Evolutionary conservation across 2,797 vertebrate species (phyloP).

Genomic region (Chelidonichthys spinosus): DNA sequence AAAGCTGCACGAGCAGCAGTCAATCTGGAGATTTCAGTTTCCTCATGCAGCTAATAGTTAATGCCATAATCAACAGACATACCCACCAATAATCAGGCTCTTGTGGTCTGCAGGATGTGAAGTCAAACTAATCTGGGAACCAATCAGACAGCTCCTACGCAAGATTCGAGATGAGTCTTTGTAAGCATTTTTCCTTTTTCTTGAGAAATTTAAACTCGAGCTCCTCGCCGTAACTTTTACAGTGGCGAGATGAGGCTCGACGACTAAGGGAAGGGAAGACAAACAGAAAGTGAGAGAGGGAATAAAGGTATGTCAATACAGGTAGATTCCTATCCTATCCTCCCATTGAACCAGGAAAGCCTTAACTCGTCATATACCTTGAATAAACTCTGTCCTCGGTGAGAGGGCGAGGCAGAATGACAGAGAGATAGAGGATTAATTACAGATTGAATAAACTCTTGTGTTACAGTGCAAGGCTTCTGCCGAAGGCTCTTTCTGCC

Average conservation of each 20-base stretch:
- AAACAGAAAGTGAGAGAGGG: conserved; percentile 33
- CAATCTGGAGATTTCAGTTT: conserved; percentile 21
- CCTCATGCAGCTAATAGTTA: neutral
- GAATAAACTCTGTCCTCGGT: conserved; percentile 68
- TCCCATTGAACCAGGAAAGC: conserved; percentile 88
- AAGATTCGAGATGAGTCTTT: neutral
- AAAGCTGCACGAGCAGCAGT: conserved; percentile 6
- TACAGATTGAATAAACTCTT: conserved; percentile 81
- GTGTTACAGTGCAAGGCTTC: conserved; percentile 85
- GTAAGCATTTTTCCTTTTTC: neutral
- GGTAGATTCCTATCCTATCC: conserved; percentile 89
- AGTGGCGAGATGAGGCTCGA: conserved; percentile 22
- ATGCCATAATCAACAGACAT: conserved; percentile 7
- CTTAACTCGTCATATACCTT: conserved; percentile 77
- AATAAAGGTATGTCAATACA: conserved; percentile 69
- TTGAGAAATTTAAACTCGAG: conserved; percentile 4
- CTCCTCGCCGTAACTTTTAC: conserved; percentile 33
- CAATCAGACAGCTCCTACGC: neutral
- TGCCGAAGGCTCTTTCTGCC: conserved; percentile 78
- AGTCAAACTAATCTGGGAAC: conserved; percentile 19
- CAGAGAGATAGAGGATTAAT: conserved; percentile 82
- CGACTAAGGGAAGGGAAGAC: conserved; percentile 31
- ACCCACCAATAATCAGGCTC: conserved; percentile 13
- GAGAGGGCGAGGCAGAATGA: conserved; percentile 73
- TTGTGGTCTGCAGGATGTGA: conserved; percentile 11